Evolutionary conservation across 2,113 vertebrate genomes (phyloP).

Genomic region (Columbina picui): DNA sequence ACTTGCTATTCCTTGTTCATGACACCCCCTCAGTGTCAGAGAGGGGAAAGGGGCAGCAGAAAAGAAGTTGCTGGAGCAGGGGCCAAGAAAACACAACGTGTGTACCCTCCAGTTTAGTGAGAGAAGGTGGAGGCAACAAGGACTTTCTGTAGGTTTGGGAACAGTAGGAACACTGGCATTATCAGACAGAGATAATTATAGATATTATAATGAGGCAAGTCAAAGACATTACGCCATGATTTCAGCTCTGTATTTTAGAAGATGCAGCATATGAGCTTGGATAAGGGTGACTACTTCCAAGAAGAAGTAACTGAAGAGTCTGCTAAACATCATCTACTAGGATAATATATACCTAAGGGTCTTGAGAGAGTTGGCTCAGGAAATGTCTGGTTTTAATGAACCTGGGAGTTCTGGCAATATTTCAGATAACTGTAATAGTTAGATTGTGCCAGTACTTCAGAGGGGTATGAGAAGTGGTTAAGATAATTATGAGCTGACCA

Average conservation of each 20-base stretch:
- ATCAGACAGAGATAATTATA: background rate
- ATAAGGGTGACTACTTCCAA: constrained; percentile 18
- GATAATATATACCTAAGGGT: background rate
- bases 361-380: background rate
- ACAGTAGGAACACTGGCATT: background rate
- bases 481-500: background rate
- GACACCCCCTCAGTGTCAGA: background rate
- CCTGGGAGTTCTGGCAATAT: background rate
- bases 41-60: background rate
- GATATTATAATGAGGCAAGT: background rate
- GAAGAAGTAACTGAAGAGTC: background rate
- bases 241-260: constrained; percentile 10
- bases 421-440: background rate
- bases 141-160: background rate
- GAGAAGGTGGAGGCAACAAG: background rate
- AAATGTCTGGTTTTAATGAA: constrained; percentile 33
- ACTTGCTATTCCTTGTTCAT: background rate
- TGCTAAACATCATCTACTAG: constrained; percentile 11
- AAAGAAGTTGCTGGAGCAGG: background rate
- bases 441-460: background rate
- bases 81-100: background rate
- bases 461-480: background rate
- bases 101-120: background rate
- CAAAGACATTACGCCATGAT: background rate
- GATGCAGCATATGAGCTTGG: background rate